Percentiles rank a stretch among this genome's conserved stretches.
Conservation (phyloP, 2,113 vertebrate species). For the Stomatorhinus ivindoensis region DNA sequence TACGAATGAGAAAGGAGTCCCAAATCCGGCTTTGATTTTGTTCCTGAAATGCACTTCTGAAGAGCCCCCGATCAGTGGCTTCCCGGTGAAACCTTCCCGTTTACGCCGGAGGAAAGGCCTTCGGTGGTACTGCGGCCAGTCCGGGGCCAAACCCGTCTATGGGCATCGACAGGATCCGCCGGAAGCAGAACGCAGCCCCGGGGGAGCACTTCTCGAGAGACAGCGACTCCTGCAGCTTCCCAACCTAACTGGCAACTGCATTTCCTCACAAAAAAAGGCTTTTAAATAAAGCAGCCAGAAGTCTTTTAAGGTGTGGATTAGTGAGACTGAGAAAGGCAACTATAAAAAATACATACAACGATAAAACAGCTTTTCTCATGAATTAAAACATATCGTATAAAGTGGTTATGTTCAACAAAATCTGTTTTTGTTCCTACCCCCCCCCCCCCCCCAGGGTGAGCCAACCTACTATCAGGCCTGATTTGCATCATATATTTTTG, state of each 20-base stretch:
- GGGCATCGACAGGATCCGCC: background rate
- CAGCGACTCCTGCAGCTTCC: background rate
- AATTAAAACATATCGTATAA: background rate
- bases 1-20: constrained; percentile 30
- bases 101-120: background rate
- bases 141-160: background rate
- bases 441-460: background rate
- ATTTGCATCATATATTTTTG: background rate
- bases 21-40: background rate
- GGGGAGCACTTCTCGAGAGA: background rate
- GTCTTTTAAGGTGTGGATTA: background rate
- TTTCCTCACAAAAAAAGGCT: background rate
- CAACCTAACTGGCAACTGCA: background rate
- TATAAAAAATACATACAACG: background rate
- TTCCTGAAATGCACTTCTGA: background rate
- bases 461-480: background rate
- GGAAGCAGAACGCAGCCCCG: background rate
- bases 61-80: background rate
- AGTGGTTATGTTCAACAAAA: background rate
- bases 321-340: background rate
- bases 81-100: background rate
- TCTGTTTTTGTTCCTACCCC: background rate
- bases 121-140: background rate
- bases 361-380: background rate
- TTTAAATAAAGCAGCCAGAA: background rate